Evolutionary conservation across 2,888 invertebrate species (phyloP), one percentile per base, ranked within the genome.

Genomic region (Agrotis clavis): DNA sequence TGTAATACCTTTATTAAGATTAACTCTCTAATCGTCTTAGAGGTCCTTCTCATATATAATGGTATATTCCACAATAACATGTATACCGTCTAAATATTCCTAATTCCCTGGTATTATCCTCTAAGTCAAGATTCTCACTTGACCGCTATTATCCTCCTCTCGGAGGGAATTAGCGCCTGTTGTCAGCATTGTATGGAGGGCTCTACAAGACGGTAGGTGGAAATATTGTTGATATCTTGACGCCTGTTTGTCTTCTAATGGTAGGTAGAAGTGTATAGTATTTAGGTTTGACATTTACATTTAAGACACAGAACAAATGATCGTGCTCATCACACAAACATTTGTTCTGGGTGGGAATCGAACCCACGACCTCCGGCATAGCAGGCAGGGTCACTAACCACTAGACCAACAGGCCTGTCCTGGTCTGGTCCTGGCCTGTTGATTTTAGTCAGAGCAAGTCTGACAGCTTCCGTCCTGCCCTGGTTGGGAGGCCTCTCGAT

Each of bases 121-220:
- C n/a, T 67, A 81, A 79, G 82, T 71, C 82, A 81, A 81, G 71
- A 61, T 56, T 77, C 35, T 51, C 67, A 57, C 74, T 84, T 82
- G 78, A 71, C 84, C 71, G 71, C 25, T 70, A 82, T 81, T 81
- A 78, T 78, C 62, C 71, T 16, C 30, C 25, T 63, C 67, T 71
- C 45, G 47, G 64, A 19, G 71, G 65, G 82, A 70, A 81, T 84
- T 74, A 74, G 18, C 69, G 41, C 53, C 67, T 68, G 67, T 70
- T 78, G 63, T 53, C 53, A 60, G 67, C 47, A 71, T 84, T 64
- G 53, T 48, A 19, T 54, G 5, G 19, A 54, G 25, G 47, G 59
- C 62, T 54, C 41, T 51, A n/a, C 50, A 56, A 59, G 21, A 67
- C 2, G 59, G 35, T 18, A 25, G 11, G 53, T n/a, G 50, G 54